phyloP scores from a whole-genome alignment of 1,140 invertebrate species.

The Parapsyche elsis region DNA sequence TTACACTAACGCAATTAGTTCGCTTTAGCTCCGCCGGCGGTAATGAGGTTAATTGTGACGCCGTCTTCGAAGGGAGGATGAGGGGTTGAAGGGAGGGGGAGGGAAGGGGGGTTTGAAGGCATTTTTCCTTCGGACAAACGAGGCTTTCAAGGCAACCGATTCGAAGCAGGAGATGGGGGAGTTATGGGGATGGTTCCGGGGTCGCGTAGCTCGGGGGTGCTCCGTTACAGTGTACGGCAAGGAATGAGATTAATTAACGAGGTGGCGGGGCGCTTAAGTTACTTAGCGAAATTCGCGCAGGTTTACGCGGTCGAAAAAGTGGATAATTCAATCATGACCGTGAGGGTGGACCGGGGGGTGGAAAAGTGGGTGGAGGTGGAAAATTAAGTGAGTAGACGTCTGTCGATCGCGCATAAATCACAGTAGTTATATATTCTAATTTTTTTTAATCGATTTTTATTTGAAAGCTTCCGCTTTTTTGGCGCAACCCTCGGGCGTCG shows the following conservation, averaged over 20 bases:
- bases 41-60: slow-evolving; percentile 57
- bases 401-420: slow-evolving; percentile 26
- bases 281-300: slow-evolving; percentile 43
- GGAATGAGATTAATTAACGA: slow-evolving; percentile 54
- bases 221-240: slow-evolving; percentile 11
- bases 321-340: slow-evolving; percentile 42
- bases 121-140: not conserved
- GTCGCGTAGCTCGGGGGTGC: not conserved
- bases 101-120: slow-evolving; percentile 11
- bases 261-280: slow-evolving; percentile 40
- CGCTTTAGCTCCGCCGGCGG: slow-evolving; percentile 52
- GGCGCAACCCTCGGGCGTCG: no score
- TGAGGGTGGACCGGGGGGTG: not conserved
- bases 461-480: no score
- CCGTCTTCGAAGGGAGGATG: slow-evolving; percentile 45
- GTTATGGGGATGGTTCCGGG: not conserved
- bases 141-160: not conserved
- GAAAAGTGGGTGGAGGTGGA: no score
- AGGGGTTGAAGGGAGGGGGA: not conserved
- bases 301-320: slow-evolving; percentile 38
- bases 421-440: not conserved
- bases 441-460: no score
- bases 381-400: not conserved
- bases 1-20: slow-evolving; percentile 56
- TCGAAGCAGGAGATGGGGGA: not conserved